These are phyloP conservation scores for Lasioglossum morio DNA, from an alignment of 2,888 invertebrate species.

Conservation along the genomic window DNA sequence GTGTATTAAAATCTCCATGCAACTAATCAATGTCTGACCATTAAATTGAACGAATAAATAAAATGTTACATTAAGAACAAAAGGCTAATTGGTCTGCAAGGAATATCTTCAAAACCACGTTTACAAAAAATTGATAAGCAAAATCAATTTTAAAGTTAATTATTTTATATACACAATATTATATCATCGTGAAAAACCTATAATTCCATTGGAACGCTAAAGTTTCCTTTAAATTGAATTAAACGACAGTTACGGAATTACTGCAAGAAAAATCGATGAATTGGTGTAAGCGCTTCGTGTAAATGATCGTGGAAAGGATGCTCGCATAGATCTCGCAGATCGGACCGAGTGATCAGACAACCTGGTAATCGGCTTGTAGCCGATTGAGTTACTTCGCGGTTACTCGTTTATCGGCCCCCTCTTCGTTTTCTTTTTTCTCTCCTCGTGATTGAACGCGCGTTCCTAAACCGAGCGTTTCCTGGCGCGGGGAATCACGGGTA, in stretches of 20 bases:
- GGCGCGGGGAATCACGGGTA: constrained; percentile 27
- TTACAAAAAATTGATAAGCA: background rate
- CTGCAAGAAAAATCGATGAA: constrained; percentile 26
- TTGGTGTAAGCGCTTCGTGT: constrained; percentile 36
- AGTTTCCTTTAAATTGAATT: background rate
- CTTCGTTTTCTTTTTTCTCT: constrained; percentile 25
- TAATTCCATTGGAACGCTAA: background rate
- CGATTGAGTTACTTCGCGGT: constrained; percentile 44
- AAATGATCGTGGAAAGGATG: constrained; percentile 28
- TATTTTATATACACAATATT: background rate
- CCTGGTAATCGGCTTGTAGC: constrained; percentile 59
- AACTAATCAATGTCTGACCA: too few species aligned
- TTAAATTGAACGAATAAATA: too few species aligned
- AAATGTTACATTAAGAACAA: too few species aligned
- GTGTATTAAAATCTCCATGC: too few species aligned
- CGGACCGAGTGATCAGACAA: constrained; percentile 48
- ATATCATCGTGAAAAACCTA: background rate
- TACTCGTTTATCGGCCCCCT: constrained; percentile 56
- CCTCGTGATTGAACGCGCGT: constrained; percentile 19
- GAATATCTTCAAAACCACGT: background rate
- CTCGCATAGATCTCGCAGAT: constrained; percentile 26
- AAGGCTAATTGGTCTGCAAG: background rate
- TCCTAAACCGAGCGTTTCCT: constrained; percentile 33
- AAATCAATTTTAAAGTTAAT: background rate
- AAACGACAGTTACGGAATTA: background rate